These are phyloP conservation scores for Lagothrix lagotricha DNA, from an alignment of 2,797 vertebrate species.

Conservation along the genomic window DNA sequence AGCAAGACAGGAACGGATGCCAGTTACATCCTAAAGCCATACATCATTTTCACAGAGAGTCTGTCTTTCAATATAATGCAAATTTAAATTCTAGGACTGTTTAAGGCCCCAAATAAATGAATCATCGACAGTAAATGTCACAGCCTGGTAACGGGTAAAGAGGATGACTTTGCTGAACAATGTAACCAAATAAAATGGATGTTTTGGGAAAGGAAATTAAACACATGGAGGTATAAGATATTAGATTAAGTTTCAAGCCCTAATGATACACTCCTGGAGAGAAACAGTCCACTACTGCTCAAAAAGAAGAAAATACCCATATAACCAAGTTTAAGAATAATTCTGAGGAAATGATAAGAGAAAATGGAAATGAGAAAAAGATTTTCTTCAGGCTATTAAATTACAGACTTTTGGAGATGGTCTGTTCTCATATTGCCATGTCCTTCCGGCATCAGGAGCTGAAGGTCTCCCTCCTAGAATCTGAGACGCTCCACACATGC, in stretches of 20 bases:
- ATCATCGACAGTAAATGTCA: conserved; percentile 70
- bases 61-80: conserved; percentile 54
- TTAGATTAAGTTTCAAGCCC: conserved; percentile 64
- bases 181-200: conserved; percentile 56
- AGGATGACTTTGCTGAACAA: conserved; percentile 56
- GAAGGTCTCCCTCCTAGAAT: not conserved
- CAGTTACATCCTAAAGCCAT: conserved; percentile 3
- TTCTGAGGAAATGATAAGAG: conserved; percentile 73
- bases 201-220: conserved; percentile 68
- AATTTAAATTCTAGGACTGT: conserved; percentile 62
- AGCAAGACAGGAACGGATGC: conserved; percentile 15
- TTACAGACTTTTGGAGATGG: conserved; percentile 59
- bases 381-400: conserved; percentile 66
- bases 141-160: conserved; percentile 48
- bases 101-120: conserved; percentile 66
- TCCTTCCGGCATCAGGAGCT: not conserved
- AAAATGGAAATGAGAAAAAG: conserved; percentile 61
- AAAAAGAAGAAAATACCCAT: conserved; percentile 60
- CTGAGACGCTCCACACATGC: not conserved
- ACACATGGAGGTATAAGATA: conserved; percentile 60
- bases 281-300: not conserved
- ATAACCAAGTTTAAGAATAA: conserved; percentile 70
- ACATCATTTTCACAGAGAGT: conserved; percentile 46
- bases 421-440: not conserved
- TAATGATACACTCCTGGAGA: conserved; percentile 50